These are phyloP conservation scores for Lithophane semibrunnea DNA, from an alignment of 2,888 invertebrate genomes.

Conservation along the genomic window DNA sequence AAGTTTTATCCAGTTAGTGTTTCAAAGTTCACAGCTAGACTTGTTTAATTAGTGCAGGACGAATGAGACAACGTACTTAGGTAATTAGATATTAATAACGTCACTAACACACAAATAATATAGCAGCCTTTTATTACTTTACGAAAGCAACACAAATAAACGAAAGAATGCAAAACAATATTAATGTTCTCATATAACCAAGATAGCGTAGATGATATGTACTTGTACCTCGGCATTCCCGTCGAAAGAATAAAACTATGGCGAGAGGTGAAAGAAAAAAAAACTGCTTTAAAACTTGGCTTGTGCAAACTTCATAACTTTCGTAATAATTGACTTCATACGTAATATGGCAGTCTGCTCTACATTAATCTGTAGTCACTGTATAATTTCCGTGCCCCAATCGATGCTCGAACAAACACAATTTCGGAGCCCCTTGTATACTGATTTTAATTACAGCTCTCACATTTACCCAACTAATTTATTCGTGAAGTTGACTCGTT, in stretches of 20 bases:
- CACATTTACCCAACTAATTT: constrained; percentile 58
- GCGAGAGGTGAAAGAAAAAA: constrained; percentile 15
- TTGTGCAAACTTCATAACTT: constrained; percentile 32
- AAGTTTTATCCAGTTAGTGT: background rate
- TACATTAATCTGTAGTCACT: constrained; percentile 29
- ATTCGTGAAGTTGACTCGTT: constrained; percentile 60
- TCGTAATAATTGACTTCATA: constrained; percentile 41
- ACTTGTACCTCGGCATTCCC: constrained; percentile 3
- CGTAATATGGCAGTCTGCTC: constrained; percentile 20
- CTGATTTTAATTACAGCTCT: constrained; percentile 56
- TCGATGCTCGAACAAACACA: constrained; percentile 49
- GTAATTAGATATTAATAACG: constrained; percentile 2
- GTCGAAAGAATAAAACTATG: constrained; percentile 42
- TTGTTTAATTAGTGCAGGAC: constrained; percentile 12
- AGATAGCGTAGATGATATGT: constrained; percentile 18
- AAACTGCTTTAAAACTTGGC: constrained; percentile 38
- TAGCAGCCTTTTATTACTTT: background rate
- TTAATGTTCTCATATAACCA: constrained; percentile 2
- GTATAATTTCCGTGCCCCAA: constrained; percentile 36
- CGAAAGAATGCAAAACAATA: constrained; percentile 5
- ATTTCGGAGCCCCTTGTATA: constrained; percentile 31
- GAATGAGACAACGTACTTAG: constrained; percentile 5
- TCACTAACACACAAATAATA: background rate
- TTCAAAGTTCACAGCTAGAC: constrained; percentile 27
- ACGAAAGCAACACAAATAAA: background rate